Base-by-base conservation (phyloP, 1,140 invertebrate genomes). In the Campoletis sonorensis region DNA sequence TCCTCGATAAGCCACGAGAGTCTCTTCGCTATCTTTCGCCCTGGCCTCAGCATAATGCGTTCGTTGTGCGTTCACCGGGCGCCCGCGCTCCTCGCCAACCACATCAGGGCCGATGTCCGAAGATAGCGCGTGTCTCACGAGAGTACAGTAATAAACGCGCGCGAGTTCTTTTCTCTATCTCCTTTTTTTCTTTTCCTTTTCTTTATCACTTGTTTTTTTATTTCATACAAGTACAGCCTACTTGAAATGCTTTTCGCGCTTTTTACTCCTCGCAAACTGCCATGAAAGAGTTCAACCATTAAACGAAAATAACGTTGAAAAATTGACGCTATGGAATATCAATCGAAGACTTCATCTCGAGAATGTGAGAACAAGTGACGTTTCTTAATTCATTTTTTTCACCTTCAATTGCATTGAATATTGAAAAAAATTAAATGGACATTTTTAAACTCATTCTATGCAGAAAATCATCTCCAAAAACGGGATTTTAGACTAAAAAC, bases 11-110 rank as follows among this genome's bases (percentile, higher is more conserved):
- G 85, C 82, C 51, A 40, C 84, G 58, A 77, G 76, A 64, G 76
- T 45, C 76, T 78, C 67, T 70, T 33, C 58, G 45, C 61, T 87
- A 86, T 86, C 85, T 77, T 70, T 70, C 67, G 73, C 16, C 51
- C 49, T 45, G 81, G 70, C 64, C 76, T 54, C 70, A 33, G 79
- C 77, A 87, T 85, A 88, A 88, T 87, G 85, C 85, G 61, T 78
- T 49, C 86, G 82, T 87, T 88, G 86, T 89, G 81, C 82, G 64
- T 84, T 61, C n/a, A 64, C 76, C 58, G 76, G 76, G 76, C 76
- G 75, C 49, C 72, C 45, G 49, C 72, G 49, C 72, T 30, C 67
- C 71, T 82, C 73, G 81, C 67, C 75, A 67, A 64, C 76, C 26
- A 70, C 58, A 67, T 77, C 80, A 77, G 61, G 75, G 76, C 76